Conservation (phyloP, 1,140 invertebrate genomes). For the Drosophila bocqueti region DNA sequence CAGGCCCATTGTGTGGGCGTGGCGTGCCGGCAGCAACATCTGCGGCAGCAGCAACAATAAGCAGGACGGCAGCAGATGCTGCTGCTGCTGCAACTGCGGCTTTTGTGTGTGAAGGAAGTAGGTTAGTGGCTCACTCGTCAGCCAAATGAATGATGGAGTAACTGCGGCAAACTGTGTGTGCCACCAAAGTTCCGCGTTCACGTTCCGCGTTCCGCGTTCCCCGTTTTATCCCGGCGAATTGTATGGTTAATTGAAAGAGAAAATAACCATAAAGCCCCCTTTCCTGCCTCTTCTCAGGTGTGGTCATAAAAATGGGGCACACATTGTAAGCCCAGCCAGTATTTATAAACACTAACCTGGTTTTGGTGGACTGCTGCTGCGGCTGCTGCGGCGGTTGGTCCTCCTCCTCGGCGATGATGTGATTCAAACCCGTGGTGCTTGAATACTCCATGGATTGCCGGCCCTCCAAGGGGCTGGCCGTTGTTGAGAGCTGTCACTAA, state of each 20-base stretch:
- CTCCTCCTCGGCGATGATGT: constrained; percentile 52
- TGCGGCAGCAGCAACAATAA: constrained; percentile 50
- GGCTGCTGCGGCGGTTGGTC: constrained; percentile 18
- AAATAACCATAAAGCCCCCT: constrained; percentile 27
- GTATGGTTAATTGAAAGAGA: constrained; percentile 76
- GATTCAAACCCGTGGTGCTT: constrained; percentile 79
- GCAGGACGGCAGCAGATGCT: constrained; percentile 30
- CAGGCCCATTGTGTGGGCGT: constrained; percentile 62
- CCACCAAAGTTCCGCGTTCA: constrained; percentile 42
- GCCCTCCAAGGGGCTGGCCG: constrained; percentile 85
- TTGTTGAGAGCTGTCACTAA: constrained; percentile 72
- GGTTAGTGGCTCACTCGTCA: constrained; percentile 82
- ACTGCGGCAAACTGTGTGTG: constrained; percentile 63
- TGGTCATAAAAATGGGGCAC: constrained; percentile 72
- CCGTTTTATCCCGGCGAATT: constrained; percentile 52
- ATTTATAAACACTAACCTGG: constrained; percentile 68
- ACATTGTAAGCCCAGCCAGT: constrained; percentile 14
- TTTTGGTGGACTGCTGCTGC: constrained; percentile 43
- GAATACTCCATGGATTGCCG: constrained; percentile 85
- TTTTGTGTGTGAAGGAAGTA: constrained; percentile 71
- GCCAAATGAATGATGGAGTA: constrained; percentile 78
- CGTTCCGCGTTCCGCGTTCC: constrained; percentile 10
- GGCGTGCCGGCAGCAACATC: constrained; percentile 63
- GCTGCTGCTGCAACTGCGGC: constrained; percentile 58
- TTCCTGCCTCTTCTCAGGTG: constrained; percentile 58